Conservation (phyloP, 2,797 vertebrate species). For the Mus minutoides region DNA sequence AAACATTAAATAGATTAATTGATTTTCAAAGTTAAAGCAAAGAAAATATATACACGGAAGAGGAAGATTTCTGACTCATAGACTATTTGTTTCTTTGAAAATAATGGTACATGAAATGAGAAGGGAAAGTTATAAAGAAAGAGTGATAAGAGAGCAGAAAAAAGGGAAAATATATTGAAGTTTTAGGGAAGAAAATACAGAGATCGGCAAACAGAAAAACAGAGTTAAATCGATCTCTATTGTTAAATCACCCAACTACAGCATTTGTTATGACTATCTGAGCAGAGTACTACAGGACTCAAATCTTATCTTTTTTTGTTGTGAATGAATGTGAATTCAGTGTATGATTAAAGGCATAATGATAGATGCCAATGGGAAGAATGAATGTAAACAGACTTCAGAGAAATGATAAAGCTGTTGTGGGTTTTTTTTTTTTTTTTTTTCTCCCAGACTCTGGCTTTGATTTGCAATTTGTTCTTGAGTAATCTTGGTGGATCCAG, state of each 20-base stretch:
- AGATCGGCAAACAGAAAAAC: neutral
- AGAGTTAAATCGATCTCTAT: neutral
- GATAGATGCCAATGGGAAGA: neutral
- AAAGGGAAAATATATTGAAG: neutral
- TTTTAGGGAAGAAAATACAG: neutral
- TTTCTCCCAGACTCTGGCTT: constrained; percentile 41
- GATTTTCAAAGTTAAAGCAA: neutral
- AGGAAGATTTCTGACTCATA: neutral
- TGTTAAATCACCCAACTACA: neutral
- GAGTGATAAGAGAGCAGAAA: neutral
- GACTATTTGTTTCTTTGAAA: neutral
- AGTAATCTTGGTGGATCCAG: neutral
- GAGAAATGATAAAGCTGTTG: constrained; percentile 54
- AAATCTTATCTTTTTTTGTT: neutral
- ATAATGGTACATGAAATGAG: neutral
- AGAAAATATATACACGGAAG: neutral
- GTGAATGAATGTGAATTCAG: neutral
- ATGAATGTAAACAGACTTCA: neutral
- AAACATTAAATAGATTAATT: neutral
- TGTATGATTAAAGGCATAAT: neutral
- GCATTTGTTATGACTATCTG: neutral
- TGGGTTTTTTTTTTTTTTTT: neutral
- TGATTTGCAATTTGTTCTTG: constrained; percentile 75
- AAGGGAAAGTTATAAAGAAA: neutral
- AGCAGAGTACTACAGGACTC: neutral